Percentiles rank a stretch among this genome's conserved stretches.
phyloP scores from a whole-genome alignment of 2,113 vertebrate species.

The Elgaria multicarinata region DNA sequence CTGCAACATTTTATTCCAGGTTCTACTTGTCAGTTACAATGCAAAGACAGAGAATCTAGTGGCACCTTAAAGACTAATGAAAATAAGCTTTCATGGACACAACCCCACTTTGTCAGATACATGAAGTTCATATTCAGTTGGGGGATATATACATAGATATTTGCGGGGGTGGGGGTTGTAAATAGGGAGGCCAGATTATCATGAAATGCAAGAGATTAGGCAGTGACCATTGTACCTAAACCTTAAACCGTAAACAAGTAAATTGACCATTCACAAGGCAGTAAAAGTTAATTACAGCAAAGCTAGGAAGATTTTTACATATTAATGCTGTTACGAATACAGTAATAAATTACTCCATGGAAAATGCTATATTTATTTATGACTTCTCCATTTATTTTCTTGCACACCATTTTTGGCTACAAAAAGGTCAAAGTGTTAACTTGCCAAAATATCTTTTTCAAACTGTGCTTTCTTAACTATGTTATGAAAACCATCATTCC shows the following conservation, averaged over 20 bases:
- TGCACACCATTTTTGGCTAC: background rate
- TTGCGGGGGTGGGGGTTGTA: no score
- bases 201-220: background rate
- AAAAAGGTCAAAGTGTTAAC: background rate
- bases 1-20: background rate
- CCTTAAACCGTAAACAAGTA: background rate
- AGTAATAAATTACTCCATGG: background rate
- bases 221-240: background rate
- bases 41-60: background rate
- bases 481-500: conserved; percentile 7
- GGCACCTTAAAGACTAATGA: background rate
- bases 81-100: background rate
- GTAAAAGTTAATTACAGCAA: background rate
- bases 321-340: background rate
- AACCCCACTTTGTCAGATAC: background rate
- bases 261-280: background rate
- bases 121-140: background rate
- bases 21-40: background rate
- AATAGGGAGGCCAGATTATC: no score
- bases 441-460: background rate
- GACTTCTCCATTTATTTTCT: no score
- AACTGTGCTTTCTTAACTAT: background rate
- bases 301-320: background rate
- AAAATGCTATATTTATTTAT: background rate
- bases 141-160: background rate